phyloP scores from a whole-genome alignment of 2,113 vertebrate species.

The Trogon surrucura region DNA sequence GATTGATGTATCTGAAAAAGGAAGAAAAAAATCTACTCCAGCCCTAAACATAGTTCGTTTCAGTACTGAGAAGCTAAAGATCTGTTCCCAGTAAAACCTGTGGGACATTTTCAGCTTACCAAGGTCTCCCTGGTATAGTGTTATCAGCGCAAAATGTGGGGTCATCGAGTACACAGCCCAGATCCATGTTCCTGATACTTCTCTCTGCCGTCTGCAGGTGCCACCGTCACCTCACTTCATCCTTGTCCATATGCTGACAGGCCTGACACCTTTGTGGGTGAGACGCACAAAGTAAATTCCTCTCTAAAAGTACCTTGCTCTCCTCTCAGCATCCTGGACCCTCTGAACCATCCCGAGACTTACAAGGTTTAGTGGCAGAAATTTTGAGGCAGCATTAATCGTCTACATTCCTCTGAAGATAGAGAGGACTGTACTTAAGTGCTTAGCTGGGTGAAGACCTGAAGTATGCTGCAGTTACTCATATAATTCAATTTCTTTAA shows the following conservation, averaged over 20 bases:
- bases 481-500: not conserved
- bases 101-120: not conserved
- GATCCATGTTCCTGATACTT: not conserved
- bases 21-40: not conserved
- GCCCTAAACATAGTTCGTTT: not conserved
- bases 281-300: not conserved
- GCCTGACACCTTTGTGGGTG: not conserved
- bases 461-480: not conserved
- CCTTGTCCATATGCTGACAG: accelerated
- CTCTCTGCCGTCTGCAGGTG: not conserved
- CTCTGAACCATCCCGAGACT: not conserved
- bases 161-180: not conserved
- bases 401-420: not conserved
- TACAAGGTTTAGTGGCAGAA: not conserved
- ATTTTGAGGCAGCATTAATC: not conserved
- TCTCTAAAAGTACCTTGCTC: not conserved
- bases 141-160: not conserved
- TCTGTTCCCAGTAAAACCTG: not conserved
- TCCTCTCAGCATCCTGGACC: not conserved
- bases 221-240: accelerated
- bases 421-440: accelerated
- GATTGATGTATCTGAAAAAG: not conserved
- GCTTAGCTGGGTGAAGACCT: not conserved
- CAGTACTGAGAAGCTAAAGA: not conserved
- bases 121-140: not conserved